Base-by-base conservation (phyloP, 2,888 invertebrate species). In the Tenthredo mesomela region DNA sequence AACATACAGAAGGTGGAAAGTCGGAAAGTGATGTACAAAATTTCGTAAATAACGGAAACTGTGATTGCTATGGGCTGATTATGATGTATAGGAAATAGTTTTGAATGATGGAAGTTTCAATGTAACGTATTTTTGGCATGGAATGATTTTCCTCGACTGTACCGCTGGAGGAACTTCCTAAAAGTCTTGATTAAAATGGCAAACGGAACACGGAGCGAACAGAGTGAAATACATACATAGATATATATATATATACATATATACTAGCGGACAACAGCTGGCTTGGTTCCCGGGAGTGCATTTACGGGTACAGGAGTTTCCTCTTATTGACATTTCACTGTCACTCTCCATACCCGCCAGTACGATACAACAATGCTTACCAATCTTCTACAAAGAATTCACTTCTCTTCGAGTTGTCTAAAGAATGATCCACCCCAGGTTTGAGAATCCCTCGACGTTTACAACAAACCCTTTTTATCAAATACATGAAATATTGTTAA, bases 221-320 rank as follows among this genome's bases (percentile, higher is more conserved):
- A 78, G 65, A 78, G 82, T 54, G 67, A 89, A 89, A 88, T 88
- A 88, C 86, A 90, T 89, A 89, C 90, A 89, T 89, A 37, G 29
- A 65, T 5, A 50, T 10, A 25, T 33, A 54, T 33, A 82, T n/a
- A n/a, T 89, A 37, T 43, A 65, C 4, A 50, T 10, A 25, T 33
- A 54, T 33, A 82, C 90, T 89, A 88, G 89, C 83, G 86, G 86
- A 86, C 93, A 93, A 93, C 93, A 93, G 93, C 93, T 93, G 93
- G 93, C 93, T 92, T 90, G 86, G 92, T 93, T 92, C 92, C 93
- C 93, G 92, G 92, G 90, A 92, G 93, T 93, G 90, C 93, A 93
- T 93, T 93, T 93, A 90, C 90, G 88, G 91, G 82, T 91, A 93
- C 92, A 93, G 92, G 91, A 91, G 88, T 92, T 91, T 91, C 90